Evolutionary conservation across 2,888 invertebrate genomes (phyloP).

Genomic region (Lithophane leautieri): DNA sequence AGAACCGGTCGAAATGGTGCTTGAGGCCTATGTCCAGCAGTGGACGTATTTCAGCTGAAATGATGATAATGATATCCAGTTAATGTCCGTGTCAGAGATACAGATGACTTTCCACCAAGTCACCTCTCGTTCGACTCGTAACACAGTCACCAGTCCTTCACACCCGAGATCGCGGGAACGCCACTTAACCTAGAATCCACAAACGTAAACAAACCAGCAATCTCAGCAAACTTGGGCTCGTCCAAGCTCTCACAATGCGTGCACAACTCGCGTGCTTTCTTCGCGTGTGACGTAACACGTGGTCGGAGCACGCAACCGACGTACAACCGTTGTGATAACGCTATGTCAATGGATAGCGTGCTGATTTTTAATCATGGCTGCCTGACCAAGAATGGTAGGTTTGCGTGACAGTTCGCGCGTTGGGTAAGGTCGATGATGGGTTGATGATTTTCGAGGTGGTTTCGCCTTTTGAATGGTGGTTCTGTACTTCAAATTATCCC

Average conservation of each 20-base stretch:
- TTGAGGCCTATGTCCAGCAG: no score
- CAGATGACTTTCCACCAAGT: background rate
- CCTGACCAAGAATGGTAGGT: constrained; percentile 76
- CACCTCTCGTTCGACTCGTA: background rate
- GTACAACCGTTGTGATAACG: constrained; percentile 78
- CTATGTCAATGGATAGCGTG: constrained; percentile 88
- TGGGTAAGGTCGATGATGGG: constrained; percentile 72
- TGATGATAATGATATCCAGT: no score
- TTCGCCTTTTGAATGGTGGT: background rate
- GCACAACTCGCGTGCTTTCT: constrained; percentile 79
- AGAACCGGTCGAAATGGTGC: no score
- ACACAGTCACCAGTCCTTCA: constrained; percentile 6
- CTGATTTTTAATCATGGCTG: constrained; percentile 82
- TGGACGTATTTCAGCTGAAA: no score
- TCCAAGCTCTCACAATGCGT: constrained; percentile 72
- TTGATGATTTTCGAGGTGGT: constrained; percentile 59
- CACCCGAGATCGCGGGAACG: constrained; percentile 16
- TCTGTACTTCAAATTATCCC: background rate
- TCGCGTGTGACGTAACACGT: constrained; percentile 84
- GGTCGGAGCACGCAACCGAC: constrained; percentile 81
- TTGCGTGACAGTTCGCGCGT: constrained; percentile 78
- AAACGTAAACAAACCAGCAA: constrained; percentile 65
- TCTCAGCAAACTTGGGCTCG: constrained; percentile 60
- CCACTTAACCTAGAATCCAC: constrained; percentile 45
- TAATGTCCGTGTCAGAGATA: background rate